Percentiles rank a stretch among this genome's conserved stretches.
These are phyloP conservation scores for Azorinus chamasolen DNA, from an alignment of 2,888 invertebrate species.

Conservation along the genomic window DNA sequence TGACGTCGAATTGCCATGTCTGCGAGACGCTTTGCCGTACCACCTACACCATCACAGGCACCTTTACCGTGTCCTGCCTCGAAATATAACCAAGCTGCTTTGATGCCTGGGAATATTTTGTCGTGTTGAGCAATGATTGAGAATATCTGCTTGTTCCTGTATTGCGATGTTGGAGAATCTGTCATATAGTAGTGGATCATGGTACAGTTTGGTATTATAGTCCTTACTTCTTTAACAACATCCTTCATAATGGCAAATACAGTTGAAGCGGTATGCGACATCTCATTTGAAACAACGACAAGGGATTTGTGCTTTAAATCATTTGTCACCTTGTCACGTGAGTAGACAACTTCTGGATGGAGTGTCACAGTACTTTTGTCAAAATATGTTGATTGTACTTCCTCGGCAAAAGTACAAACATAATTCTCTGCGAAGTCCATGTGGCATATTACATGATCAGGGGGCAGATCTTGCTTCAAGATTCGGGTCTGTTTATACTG, in stretches of 20 bases:
- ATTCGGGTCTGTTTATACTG: constrained; percentile 28
- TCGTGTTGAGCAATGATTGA: too few relatives aligned
- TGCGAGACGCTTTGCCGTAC: constrained; percentile 35
- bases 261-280: constrained; percentile 13
- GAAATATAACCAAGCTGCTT: constrained; percentile 41
- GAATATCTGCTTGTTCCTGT: constrained; percentile 17
- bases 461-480: constrained; percentile 21
- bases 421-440: constrained; percentile 55
- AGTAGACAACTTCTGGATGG: constrained; percentile 12
- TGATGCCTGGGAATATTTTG: constrained; percentile 14
- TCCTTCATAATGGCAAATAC: constrained; percentile 20
- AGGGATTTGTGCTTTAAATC: not conserved
- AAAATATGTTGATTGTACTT: constrained; percentile 46
- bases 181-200: constrained; percentile 26
- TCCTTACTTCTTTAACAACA: constrained; percentile 1
- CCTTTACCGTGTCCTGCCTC: constrained; percentile 46
- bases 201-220: constrained; percentile 5
- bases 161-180: constrained; percentile 34
- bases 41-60: constrained; percentile 47
- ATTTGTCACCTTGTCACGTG: too few relatives aligned
- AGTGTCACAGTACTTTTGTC: constrained; percentile 40
- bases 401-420: constrained; percentile 34
- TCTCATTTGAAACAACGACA: constrained; percentile 3
- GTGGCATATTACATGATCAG: constrained; percentile 30
- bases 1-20: constrained; percentile 34